Evolutionary conservation across 2,113 vertebrate species (phyloP).

Genomic region (Hyperopisus bebe): DNA sequence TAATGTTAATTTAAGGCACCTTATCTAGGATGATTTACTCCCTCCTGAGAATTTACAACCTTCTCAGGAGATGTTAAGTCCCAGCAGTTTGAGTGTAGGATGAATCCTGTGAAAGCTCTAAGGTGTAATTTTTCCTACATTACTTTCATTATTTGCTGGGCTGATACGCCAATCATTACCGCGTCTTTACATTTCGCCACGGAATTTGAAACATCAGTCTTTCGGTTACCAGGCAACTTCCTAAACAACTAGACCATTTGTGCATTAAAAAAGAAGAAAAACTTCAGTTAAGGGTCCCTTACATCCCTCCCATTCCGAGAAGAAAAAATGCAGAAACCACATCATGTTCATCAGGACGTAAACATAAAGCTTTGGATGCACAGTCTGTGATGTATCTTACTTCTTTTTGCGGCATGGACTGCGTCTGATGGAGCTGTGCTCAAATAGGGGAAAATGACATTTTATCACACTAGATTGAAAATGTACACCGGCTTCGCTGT

Average conservation of each 20-base stretch:
- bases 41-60: neutral
- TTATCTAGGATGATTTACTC: neutral
- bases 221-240: neutral
- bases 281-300: neutral
- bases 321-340: neutral
- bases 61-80: conserved; percentile 4
- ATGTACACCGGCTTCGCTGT: neutral
- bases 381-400: neutral
- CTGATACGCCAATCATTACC: neutral
- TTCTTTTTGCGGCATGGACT: neutral
- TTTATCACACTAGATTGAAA: conserved; percentile 14
- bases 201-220: neutral
- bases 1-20: conserved; percentile 3
- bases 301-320: neutral
- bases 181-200: neutral
- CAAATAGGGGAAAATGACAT: conserved; percentile 15
- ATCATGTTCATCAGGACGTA: neutral
- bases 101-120: neutral
- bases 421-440: neutral
- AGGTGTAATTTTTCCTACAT: neutral
- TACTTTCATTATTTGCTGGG: neutral
- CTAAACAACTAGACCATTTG: neutral
- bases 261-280: neutral
- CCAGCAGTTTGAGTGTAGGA: neutral
- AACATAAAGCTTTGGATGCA: neutral